Percentiles rank a stretch among this genome's conserved stretches.
Conservation (phyloP, 2,888 invertebrate species). For the Hyles lineata region DNA sequence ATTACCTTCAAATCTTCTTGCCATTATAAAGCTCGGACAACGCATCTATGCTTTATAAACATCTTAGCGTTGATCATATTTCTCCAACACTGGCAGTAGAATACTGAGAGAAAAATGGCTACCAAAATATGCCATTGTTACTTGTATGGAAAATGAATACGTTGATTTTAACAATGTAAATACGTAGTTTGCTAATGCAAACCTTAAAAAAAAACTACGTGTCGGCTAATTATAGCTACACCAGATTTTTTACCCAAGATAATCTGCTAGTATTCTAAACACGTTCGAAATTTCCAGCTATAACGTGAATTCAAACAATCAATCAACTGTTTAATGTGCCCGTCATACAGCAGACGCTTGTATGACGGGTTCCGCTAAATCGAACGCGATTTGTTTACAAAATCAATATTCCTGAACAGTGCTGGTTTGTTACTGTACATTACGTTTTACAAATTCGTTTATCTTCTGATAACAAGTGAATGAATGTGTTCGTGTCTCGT, state of each 20-base stretch:
- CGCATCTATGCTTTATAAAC: too few species aligned
- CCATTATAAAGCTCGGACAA: too few species aligned
- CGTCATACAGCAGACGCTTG: constrained; percentile 32
- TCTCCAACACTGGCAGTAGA: too few species aligned
- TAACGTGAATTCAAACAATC: constrained; percentile 36
- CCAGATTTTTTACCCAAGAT: constrained; percentile 3
- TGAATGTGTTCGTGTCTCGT: not conserved
- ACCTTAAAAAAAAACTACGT: not conserved
- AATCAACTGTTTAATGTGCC: constrained; percentile 37
- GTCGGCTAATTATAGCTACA: not conserved
- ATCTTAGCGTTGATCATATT: too few species aligned
- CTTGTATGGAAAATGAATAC: too few species aligned
- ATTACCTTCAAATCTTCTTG: too few species aligned
- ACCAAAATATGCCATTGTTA: too few species aligned
- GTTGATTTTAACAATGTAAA: too few species aligned
- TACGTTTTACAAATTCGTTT: constrained; percentile 14
- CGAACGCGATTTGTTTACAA: constrained; percentile 20
- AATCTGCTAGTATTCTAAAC: constrained; percentile 1
- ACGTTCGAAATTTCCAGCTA: constrained; percentile 28
- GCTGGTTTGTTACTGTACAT: not conserved
- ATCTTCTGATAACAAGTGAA: not conserved
- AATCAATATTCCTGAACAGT: constrained; percentile 2
- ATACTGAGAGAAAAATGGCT: too few species aligned
- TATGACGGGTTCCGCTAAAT: not conserved
- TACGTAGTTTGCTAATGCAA: not conserved